Evolutionary conservation across 2,888 invertebrate genomes (phyloP), one percentile per base, ranked within the genome.

Genomic region (Vanessa cardui): DNA sequence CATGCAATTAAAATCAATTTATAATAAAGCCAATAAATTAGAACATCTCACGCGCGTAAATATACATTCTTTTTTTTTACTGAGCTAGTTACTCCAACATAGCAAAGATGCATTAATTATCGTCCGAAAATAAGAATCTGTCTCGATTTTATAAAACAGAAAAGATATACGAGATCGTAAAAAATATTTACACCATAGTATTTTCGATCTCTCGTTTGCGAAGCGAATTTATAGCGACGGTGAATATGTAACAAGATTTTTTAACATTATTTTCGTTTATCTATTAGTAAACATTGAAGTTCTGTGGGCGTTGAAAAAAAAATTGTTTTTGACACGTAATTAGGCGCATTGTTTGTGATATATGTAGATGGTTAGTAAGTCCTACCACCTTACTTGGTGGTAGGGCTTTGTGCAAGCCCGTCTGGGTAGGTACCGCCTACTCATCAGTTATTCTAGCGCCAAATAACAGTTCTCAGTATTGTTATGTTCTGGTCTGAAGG

Each of bases 221-320:
- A 7, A 31, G n/a, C n/a, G 31, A 31, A 54, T 54, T 54, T 54
- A 54, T 31, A n/a, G 31, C 31, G 31, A 54, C 54, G 31, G 54
- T 8, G 26, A 26, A 31, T 12, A 31, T 54, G n/a, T 7, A 16
- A 31, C n/a, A 8, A n/a, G 26, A 31, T 12, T 54, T 54, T 54
- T 54, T 54, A 15, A 9, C 16, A 54, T 54, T 31, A 54, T 54
- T 54, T 54, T 54, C 54, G 20, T 54, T 54, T 33, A 16, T n/a
- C 15, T 52, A 62, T 67, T 67, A 58, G 66, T 67, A 62, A 62
- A 62, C 45, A 67, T 31, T 21, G 26, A 44, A 46, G 58, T 39
- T 16, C 45, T 52, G 66, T 62, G 47, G 62, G 58, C 39, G 62
- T 58, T 21, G 45, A 45, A 60, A 65, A 60, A 65, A 52, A 65